Evolutionary conservation across 2,113 vertebrate genomes (phyloP), one percentile per base, ranked within the genome.

Genomic region (Dromas ardeola): DNA sequence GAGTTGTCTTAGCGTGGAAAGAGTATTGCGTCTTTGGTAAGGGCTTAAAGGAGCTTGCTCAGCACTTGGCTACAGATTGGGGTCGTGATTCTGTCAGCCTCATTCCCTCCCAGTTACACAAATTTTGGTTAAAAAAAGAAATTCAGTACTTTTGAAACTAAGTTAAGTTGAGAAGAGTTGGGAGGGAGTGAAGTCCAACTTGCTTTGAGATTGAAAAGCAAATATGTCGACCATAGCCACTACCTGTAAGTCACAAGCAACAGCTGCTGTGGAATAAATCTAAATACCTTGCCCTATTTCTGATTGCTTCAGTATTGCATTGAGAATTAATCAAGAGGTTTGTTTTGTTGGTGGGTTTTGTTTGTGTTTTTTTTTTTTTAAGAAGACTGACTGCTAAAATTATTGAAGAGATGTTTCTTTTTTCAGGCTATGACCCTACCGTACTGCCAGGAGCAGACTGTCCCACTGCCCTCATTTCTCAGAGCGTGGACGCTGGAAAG

Each of bases 401-500:
- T 5, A 56, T 4, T 62, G 88, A 77, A 16, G 11, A 32, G 27
- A 26, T 73, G 8, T 87, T 95, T 27, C 81, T 78, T 76, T 45
- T 94, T 89, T 59, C 76, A 98, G 99, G 98, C 98, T 91, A 85
- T 99, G 98, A 98, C 98, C 6, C 97, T 99, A 88, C 98, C 98
- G 0, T 80, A 93, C 30, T 98, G 98, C 82, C 98, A 97, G 36
- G 97, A 98, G 69, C 67, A 98, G 20, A 91, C 92, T 67, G 66
- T 98, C 66, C 99, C 98, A 1, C 98, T 98, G 43, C 94, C 98
- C 20, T 97, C 97, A 0, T 99, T 99, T 88, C 98, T 99, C 85
- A 98, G 99, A 71, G 97, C 98, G 38, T 99, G 99, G 99, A 98
- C 98, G 13, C 63, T 99, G 93, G 99, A 99, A 59, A 98, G 93